Evolutionary conservation across 2,113 vertebrate species (phyloP).

Genomic region (Cheirogaleus medius): DNA sequence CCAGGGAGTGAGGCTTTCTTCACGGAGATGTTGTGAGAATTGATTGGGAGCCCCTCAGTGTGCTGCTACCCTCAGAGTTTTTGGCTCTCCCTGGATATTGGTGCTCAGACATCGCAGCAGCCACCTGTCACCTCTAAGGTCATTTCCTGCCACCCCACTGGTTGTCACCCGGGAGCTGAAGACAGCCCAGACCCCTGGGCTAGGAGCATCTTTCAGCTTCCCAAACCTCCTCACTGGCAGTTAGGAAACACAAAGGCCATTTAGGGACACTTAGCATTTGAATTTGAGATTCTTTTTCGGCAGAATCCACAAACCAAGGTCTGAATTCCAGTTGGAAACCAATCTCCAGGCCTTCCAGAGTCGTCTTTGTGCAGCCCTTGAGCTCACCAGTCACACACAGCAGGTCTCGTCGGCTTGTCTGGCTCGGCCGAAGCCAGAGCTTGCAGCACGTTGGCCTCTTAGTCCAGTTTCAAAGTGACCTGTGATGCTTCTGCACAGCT

Average conservation of each 20-base stretch:
- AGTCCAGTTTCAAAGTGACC: not conserved
- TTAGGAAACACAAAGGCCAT: slow-evolving; percentile 20
- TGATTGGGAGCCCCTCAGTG: not conserved
- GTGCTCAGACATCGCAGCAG: not conserved
- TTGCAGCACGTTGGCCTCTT: not conserved
- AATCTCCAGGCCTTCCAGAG: not conserved
- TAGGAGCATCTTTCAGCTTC: not conserved
- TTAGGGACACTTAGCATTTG: slow-evolving; percentile 56
- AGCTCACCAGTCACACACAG: not conserved
- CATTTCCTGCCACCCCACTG: not conserved
- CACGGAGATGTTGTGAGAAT: not conserved
- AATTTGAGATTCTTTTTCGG: slow-evolving; percentile 57
- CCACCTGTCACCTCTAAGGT: not conserved
- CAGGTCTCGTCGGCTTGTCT: not conserved
- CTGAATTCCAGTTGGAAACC: slow-evolving; percentile 60
- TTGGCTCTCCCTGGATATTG: not conserved
- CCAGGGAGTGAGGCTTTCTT: not conserved
- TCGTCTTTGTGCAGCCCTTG: not conserved
- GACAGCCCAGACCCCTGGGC: not conserved
- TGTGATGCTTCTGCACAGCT: not conserved
- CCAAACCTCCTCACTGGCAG: not conserved
- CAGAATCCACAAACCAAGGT: slow-evolving; percentile 54
- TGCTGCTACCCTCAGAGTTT: not conserved
- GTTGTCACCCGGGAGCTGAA: not conserved
- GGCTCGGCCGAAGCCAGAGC: not conserved